Base-by-base conservation (phyloP, 2,888 invertebrate genomes). In the Sylvicola cinctus region DNA sequence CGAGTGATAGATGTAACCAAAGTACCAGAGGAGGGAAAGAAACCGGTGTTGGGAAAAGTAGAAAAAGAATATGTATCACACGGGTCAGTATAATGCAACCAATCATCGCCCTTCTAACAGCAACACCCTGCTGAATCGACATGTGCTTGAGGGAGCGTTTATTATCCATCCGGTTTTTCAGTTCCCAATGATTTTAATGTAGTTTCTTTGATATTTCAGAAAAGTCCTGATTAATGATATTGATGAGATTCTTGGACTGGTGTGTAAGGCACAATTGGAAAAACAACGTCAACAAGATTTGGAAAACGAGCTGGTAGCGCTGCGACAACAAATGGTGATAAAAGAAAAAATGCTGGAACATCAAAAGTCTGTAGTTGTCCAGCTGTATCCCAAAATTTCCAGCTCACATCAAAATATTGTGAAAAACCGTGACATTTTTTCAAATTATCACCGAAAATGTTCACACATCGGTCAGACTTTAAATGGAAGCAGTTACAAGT, bases 361-460 rank as follows among this genome's bases (percentile, higher is more conserved):
- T 32, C 52, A 55, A 36, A 52, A 54, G 26, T 35, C 43, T 11
- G 47, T 44, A 36, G 45, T 55, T 32, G 38, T 47, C 2, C 47
- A 45, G 14, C 46, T 55, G 16, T 53, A 50, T 42, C 53, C 57
- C 5, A 46, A 47, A 37, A 53, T 58, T 15, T 49, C 48, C 26
- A 39, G 41, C 29, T 48, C 48, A 10, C 50, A 56, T 38, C 48
- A 51, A 38, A 40, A 45, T 16, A 49, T 58, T 20, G 45, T 47
- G 4, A 16, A 16, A 2, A 26, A 27, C n/a, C 31, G 34, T n/a
- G 10, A 11, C 3, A n/a, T 17, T 14, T 16, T 16, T 6, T 4
- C 20, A 12, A 29, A 16, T n/a, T 12, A 33, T 7, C 10, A 13
- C 11, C 30, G 28, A 12, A 49, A 31, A 46, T 49, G 7, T 49